Conservation (phyloP, 2,113 vertebrate genomes). For the Macroglossus sobrinus region DNA sequence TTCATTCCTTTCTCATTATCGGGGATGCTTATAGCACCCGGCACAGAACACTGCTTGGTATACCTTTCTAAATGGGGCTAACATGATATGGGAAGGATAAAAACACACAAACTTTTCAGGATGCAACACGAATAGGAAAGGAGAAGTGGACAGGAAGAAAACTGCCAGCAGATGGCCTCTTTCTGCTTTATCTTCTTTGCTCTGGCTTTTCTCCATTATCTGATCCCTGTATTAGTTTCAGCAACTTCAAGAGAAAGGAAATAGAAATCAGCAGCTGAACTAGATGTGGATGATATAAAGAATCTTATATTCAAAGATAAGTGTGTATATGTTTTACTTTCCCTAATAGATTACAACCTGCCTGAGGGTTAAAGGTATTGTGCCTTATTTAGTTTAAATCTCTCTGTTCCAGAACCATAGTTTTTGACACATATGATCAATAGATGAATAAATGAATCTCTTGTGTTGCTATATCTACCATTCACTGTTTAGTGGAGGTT, state of each 20-base stretch:
- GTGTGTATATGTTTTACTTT: background rate
- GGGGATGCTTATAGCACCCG: rapidly evolving
- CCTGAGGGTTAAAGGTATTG: background rate
- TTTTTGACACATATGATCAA: background rate
- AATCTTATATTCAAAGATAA: background rate
- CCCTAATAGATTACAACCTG: background rate
- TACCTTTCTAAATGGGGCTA: background rate
- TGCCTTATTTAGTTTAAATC: background rate
- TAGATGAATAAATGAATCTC: background rate
- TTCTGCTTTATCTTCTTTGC: background rate
- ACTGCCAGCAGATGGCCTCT: conserved; percentile 44
- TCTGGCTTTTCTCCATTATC: background rate
- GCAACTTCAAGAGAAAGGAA: background rate
- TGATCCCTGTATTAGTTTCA: background rate
- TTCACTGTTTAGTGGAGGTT: background rate
- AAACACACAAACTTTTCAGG: background rate
- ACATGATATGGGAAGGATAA: rapidly evolving
- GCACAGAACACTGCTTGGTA: background rate
- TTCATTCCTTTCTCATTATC: background rate
- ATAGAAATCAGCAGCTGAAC: background rate
- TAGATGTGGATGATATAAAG: background rate
- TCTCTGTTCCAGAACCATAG: background rate
- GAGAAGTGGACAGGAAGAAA: background rate
- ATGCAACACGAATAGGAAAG: rapidly evolving
- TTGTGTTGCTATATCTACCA: rapidly evolving